Evolutionary conservation across 2,888 invertebrate genomes (phyloP).

Genomic region (Limnephilus auricula): DNA sequence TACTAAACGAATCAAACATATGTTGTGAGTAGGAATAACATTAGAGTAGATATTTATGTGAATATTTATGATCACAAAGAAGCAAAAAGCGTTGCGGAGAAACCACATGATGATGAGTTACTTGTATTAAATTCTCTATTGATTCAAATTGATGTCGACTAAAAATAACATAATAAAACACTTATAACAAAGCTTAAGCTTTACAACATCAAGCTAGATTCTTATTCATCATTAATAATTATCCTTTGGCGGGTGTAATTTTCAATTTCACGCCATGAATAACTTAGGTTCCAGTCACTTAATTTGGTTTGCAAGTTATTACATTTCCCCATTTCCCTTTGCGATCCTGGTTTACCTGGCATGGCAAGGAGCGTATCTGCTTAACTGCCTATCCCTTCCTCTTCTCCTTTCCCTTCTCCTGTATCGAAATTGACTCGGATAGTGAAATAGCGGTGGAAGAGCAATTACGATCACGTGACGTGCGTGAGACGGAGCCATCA

Average conservation of each 20-base stretch:
- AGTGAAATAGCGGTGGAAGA: constrained; percentile 26
- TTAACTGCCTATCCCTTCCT: constrained; percentile 9
- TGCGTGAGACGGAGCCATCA: constrained; percentile 46
- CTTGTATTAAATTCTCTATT: neutral
- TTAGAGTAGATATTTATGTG: too few relatives aligned
- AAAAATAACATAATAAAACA: too few relatives aligned
- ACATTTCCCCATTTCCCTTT: constrained; percentile 13
- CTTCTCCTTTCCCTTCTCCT: constrained; percentile 23
- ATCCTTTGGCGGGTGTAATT: constrained; percentile 13
- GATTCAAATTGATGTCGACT: neutral
- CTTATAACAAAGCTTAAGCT: too few relatives aligned
- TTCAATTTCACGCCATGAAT: constrained; percentile 38
- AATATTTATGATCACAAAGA: too few relatives aligned
- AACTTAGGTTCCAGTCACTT: constrained; percentile 26
- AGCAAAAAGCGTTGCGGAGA: neutral
- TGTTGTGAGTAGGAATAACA: neutral
- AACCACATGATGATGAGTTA: neutral
- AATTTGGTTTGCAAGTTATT: constrained; percentile 37
- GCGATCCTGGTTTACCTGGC: neutral
- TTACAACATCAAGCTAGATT: neutral
- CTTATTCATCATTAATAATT: neutral
- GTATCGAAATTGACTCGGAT: constrained; percentile 59
- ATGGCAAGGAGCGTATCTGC: neutral
- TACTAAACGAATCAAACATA: neutral
- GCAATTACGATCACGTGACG: constrained; percentile 53